phyloP scores from a whole-genome alignment of 2,888 invertebrate species.

The Drosophila histrio region DNA sequence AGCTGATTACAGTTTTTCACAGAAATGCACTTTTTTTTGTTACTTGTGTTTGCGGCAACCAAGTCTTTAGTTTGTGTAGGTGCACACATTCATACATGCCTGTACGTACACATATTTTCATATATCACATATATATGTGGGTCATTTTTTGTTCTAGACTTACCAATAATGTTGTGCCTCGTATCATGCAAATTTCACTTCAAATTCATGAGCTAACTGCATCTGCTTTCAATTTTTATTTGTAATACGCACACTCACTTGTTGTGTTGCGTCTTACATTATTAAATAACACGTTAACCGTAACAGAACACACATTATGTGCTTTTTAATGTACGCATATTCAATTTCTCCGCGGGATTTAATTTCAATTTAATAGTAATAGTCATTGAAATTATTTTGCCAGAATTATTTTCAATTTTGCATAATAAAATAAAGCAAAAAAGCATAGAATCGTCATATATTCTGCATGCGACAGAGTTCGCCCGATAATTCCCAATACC shows the following conservation, averaged over 20 bases:
- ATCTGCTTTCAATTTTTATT: neutral
- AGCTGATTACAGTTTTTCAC: neutral
- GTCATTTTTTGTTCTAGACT: slow-evolving; percentile 69
- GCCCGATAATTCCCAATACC: slow-evolving; percentile 40
- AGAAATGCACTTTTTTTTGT: neutral
- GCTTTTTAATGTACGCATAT: slow-evolving; percentile 17
- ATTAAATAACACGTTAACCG: slow-evolving; percentile 67
- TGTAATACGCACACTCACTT: slow-evolving; percentile 47
- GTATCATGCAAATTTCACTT: slow-evolving; percentile 37
- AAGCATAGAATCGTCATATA: slow-evolving; percentile 55
- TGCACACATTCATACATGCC: neutral
- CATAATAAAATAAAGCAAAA: slow-evolving; percentile 49
- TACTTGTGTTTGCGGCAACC: slow-evolving; percentile 1
- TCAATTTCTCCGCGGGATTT: slow-evolving; percentile 33
- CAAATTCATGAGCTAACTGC: neutral
- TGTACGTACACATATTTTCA: neutral
- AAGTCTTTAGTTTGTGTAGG: neutral
- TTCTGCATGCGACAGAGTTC: slow-evolving; percentile 53
- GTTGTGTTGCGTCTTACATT: slow-evolving; percentile 48
- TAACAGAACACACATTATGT: slow-evolving; percentile 26
- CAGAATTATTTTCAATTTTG: slow-evolving; percentile 40
- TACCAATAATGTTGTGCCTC: slow-evolving; percentile 46
- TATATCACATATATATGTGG: slow-evolving; percentile 47
- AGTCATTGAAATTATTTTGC: slow-evolving; percentile 21
- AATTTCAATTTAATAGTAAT: slow-evolving; percentile 6